phyloP scores from a whole-genome alignment of 2,113 vertebrate genomes.

The Passer domesticus region DNA sequence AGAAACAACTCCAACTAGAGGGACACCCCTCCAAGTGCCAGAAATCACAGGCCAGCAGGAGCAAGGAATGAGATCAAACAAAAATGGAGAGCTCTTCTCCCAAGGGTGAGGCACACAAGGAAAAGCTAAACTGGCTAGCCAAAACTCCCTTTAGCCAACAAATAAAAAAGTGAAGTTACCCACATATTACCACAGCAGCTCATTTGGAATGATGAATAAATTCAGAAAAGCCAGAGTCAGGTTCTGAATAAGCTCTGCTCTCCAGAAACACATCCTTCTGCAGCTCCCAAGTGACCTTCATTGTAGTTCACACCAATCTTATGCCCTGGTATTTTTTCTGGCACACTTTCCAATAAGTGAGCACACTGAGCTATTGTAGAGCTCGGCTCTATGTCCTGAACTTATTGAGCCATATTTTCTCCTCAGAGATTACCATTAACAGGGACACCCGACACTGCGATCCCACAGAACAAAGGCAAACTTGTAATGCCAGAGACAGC shows the following conservation, averaged over 20 bases:
- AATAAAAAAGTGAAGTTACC: neutral
- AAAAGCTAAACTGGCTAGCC: neutral
- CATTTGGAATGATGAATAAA: neutral
- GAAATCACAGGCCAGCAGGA: neutral
- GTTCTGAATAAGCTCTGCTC: neutral
- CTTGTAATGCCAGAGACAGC: rapidly evolving
- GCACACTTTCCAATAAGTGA: neutral
- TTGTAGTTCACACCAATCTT: rapidly evolving
- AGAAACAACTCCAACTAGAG: neutral
- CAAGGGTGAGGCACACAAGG: neutral
- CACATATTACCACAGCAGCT: neutral
- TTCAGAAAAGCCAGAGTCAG: neutral
- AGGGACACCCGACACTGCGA: rapidly evolving
- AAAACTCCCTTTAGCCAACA: neutral
- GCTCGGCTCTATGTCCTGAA: rapidly evolving
- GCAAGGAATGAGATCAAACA: neutral
- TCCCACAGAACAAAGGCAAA: neutral
- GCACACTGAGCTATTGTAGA: rapidly evolving
- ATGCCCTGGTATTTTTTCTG: rapidly evolving
- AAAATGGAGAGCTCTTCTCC: neutral
- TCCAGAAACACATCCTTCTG: neutral
- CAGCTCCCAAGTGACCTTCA: neutral
- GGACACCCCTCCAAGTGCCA: neutral
- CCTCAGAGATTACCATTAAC: rapidly evolving
- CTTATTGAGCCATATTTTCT: rapidly evolving